Base-by-base conservation (phyloP, 1,140 invertebrate species). In the Piezodorus guildinii region DNA sequence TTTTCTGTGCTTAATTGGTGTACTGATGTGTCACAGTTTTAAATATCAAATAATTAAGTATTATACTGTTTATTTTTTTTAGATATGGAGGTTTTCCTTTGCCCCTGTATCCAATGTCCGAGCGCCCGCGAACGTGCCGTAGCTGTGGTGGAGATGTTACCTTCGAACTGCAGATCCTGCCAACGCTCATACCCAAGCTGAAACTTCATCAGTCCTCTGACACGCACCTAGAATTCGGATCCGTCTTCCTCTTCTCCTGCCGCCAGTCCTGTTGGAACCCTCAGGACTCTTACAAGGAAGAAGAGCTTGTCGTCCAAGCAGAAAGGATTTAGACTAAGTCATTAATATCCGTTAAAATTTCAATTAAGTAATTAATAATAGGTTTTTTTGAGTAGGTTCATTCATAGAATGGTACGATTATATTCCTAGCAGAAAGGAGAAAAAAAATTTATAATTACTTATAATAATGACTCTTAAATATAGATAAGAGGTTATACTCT, bases 141-240 rank as follows among this genome's bases (percentile, higher is more conserved):
- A 78, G 88, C 69, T 94, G 90, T 71, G 82, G 84, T 21, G 79
- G 81, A 6, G 80, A 83, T 59, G 78, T 86, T 67, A 79, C 80
- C 3, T 92, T 88, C 72, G 90, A 94, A 74, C 72, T 92, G 5
- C 90, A 94, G 77, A 73, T 94, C 52, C 74, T 92, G 49, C 86
- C 90, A 3, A 85, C 85, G 14, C 76, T 91, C 8, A 84, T 91
- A 61, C 82, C 85, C 39, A 83, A 84, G 62, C 74, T 93, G 12
- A 76, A 75, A 63, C 72, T 89, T 3, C 10, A 59, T 39, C 68
- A 71, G 17, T 71, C 72, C 65, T 77, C 71, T 25, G 80, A 82
- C 63, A 62, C 71, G 49, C 76, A 80, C 14, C 77, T 91, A 34
- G 90, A 94, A 74, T 92, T 87, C 74, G 87, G 90, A 10, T 90